These are phyloP conservation scores for Acleris emargana DNA, from an alignment of 2,888 invertebrate species.

Conservation along the genomic window DNA sequence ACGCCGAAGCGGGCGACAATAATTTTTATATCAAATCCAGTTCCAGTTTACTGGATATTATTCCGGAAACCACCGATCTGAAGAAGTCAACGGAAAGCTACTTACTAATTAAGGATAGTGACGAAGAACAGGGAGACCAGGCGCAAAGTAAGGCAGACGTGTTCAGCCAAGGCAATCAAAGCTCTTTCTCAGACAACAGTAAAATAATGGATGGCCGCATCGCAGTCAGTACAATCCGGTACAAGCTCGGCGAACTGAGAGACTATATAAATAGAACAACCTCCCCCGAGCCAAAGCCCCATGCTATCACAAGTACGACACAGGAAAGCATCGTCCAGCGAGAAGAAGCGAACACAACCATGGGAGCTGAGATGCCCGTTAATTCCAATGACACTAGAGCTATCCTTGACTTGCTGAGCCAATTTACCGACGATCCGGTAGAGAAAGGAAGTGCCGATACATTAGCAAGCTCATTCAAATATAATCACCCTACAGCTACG, in stretches of 20 bases:
- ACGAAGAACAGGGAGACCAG: conserved; percentile 43
- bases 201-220: conserved; percentile 5
- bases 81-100: conserved; percentile 48
- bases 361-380: neutral
- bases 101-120: conserved; percentile 50
- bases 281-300: neutral
- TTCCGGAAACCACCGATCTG: neutral
- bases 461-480: neutral
- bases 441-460: conserved; percentile 39
- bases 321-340: neutral
- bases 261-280: conserved; percentile 1
- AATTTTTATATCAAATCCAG: conserved; percentile 36
- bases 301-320: neutral
- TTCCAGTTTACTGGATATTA: conserved; percentile 29
- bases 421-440: conserved; percentile 56
- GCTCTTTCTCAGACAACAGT: neutral
- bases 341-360: neutral
- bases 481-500: conserved; percentile 39
- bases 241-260: conserved; percentile 19
- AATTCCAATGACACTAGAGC: conserved; percentile 63
- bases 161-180: neutral
- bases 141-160: neutral
- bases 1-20: conserved; percentile 43
- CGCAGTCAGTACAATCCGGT: conserved; percentile 11
- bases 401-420: conserved; percentile 62